Evolutionary conservation across 2,113 vertebrate genomes (phyloP).

Genomic region (Apteryx mantelli): DNA sequence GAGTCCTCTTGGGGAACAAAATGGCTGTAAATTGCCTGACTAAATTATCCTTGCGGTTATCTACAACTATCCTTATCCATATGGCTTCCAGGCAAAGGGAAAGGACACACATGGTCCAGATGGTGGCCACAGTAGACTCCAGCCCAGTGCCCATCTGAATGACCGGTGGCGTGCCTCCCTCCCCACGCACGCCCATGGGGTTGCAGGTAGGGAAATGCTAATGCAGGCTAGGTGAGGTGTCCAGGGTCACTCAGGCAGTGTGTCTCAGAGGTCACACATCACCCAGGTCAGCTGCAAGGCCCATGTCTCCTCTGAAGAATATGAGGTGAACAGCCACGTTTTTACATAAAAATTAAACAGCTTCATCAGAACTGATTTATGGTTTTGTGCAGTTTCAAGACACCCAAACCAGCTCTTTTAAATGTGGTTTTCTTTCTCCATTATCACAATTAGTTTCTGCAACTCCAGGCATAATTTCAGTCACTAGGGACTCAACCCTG

Average conservation of each 20-base stretch:
- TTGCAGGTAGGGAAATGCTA: neutral
- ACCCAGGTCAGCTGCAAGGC: neutral
- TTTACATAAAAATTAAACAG: neutral
- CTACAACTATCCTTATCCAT: accelerated
- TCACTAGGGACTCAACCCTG: neutral
- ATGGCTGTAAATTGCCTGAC: accelerated
- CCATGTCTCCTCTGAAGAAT: neutral
- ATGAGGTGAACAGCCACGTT: neutral
- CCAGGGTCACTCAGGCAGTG: neutral
- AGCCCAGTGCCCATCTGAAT: neutral
- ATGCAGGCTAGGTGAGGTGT: neutral
- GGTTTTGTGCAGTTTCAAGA: neutral
- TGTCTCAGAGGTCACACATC: neutral
- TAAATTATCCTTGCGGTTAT: neutral
- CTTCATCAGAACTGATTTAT: neutral
- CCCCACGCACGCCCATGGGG: neutral
- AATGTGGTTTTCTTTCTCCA: neutral
- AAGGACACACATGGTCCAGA: neutral
- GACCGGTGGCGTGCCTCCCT: neutral
- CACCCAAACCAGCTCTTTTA: neutral
- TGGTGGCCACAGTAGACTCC: neutral
- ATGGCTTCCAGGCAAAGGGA: neutral
- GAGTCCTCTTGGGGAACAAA: neutral
- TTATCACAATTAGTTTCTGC: neutral
- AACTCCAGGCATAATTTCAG: neutral